These are phyloP conservation scores for Melanargia galathea DNA, from an alignment of 2,888 invertebrate species.

Conservation along the genomic window DNA sequence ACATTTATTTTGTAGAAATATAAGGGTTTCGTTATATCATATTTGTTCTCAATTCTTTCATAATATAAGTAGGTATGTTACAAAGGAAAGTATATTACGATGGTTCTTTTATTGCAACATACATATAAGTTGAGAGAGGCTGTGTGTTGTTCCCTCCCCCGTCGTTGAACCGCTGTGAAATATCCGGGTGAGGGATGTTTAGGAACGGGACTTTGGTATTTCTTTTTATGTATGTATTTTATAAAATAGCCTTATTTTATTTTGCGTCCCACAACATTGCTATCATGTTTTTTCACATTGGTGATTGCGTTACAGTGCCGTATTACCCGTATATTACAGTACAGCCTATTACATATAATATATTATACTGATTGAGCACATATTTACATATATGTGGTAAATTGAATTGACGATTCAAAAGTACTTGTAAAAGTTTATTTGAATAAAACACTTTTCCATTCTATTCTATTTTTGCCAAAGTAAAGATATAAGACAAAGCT, in stretches of 20 bases:
- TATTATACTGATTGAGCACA: too few species aligned
- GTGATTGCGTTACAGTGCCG: too few species aligned
- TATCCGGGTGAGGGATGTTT: constrained; percentile 1
- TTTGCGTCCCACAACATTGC: not conserved
- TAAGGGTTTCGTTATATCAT: not conserved
- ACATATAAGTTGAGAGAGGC: constrained; percentile 9
- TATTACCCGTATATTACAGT: too few species aligned
- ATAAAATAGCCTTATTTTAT: not conserved
- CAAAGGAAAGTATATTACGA: constrained; percentile 2
- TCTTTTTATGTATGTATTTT: not conserved
- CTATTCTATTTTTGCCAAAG: not conserved
- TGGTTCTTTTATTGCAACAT: constrained; percentile 10
- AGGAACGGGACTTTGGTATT: not conserved
- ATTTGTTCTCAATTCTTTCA: not conserved
- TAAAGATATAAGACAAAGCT: not conserved
- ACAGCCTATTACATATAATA: too few species aligned
- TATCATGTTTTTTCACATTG: not conserved
- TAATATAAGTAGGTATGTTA: not conserved
- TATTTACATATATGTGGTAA: too few species aligned
- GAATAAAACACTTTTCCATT: not conserved
- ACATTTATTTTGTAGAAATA: not conserved
- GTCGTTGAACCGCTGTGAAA: constrained; percentile 24
- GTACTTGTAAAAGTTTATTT: too few species aligned
- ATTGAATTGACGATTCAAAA: too few species aligned
- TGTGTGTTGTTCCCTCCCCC: constrained; percentile 23